Percentiles rank a stretch among this genome's conserved stretches.
phyloP scores from a whole-genome alignment of 2,797 vertebrate species.

The Enteromius mattozi region DNA sequence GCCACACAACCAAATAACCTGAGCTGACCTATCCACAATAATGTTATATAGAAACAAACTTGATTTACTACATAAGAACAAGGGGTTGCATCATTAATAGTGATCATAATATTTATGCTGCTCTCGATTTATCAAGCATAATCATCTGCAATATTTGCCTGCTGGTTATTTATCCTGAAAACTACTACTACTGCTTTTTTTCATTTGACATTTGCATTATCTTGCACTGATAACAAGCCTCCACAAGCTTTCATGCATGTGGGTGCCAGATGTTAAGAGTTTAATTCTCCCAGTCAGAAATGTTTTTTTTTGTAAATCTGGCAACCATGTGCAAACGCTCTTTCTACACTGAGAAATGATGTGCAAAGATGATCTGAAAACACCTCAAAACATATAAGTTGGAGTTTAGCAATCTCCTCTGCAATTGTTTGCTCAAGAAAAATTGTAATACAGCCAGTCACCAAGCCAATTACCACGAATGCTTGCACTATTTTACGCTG shows the following conservation, averaged over 20 bases:
- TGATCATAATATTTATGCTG: neutral
- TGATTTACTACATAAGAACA: neutral
- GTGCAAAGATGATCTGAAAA: neutral
- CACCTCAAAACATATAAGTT: neutral
- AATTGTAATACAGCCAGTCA: neutral
- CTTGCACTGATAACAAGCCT: neutral
- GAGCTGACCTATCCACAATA: neutral
- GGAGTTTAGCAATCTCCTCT: neutral
- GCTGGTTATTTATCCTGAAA: neutral
- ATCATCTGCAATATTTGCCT: neutral
- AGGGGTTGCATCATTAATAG: neutral
- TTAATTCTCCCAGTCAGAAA: neutral
- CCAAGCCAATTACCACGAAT: neutral
- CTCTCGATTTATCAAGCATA: neutral
- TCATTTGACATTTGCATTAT: neutral
- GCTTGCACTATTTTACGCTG: neutral
- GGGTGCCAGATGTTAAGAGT: neutral
- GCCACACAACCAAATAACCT: neutral
- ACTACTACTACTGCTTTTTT: neutral
- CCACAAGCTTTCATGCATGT: neutral
- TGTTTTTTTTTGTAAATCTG: neutral
- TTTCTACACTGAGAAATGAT: neutral
- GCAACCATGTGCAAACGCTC: neutral
- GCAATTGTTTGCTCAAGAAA: neutral
- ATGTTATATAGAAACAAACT: neutral